phyloP scores from a whole-genome alignment of 2,113 vertebrate genomes.

The Ceratotherium simum region DNA sequence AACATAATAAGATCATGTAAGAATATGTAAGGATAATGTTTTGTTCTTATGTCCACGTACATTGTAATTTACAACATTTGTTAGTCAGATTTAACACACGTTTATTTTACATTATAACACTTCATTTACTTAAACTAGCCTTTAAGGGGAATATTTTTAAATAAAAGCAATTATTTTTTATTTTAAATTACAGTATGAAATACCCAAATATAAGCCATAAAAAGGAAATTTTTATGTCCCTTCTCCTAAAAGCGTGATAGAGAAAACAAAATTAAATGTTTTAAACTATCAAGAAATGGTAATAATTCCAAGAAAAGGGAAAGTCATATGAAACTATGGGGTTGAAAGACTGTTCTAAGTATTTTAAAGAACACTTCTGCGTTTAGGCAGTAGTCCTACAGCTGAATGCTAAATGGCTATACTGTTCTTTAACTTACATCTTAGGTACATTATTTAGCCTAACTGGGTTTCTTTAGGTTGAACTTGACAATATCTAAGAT shows the following conservation, averaged over 20 bases:
- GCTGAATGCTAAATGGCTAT: background rate
- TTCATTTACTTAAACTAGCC: background rate
- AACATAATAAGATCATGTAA: background rate
- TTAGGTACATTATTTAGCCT: background rate
- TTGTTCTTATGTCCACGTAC: background rate
- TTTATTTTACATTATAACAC: background rate
- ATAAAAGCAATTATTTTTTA: background rate
- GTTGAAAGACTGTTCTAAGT: background rate
- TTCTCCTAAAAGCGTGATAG: background rate
- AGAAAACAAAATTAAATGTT: constrained; percentile 14
- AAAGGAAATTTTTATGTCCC: background rate
- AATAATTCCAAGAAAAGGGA: background rate
- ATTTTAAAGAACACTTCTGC: background rate
- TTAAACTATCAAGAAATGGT: constrained; percentile 25
- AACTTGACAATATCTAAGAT: background rate
- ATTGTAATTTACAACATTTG: background rate
- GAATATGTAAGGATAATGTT: background rate
- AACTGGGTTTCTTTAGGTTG: background rate
- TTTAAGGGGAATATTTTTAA: constrained; percentile 5
- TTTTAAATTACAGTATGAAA: constrained; percentile 34
- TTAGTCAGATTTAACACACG: background rate
- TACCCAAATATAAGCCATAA: constrained; percentile 1
- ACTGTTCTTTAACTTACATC: background rate
- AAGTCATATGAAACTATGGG: background rate
- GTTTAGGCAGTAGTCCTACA: background rate